Conservation (phyloP, 2,888 invertebrate genomes). For the Bellardia pandia region DNA sequence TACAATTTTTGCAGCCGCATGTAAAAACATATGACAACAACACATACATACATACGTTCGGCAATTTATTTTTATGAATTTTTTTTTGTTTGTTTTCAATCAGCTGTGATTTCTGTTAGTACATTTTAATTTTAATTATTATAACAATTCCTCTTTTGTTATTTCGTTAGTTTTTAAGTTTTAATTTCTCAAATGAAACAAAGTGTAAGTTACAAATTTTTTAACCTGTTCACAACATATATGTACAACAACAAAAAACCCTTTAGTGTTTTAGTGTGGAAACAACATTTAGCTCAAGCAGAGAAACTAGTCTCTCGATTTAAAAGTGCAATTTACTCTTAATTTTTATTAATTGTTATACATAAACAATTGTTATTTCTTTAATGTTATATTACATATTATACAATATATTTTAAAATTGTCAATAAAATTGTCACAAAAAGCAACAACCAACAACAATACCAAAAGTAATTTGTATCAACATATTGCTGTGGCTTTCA, state of each 20-base stretch:
- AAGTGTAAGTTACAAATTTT: constrained; percentile 9
- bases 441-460: constrained; percentile 33
- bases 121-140: constrained; percentile 67
- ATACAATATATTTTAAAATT: constrained; percentile 12
- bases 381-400: constrained; percentile 12
- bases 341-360: background rate
- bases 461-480: constrained; percentile 51
- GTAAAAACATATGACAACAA: constrained; percentile 73
- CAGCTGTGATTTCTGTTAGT: constrained; percentile 65
- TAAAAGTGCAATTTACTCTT: constrained; percentile 49
- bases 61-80: constrained; percentile 36
- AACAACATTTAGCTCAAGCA: constrained; percentile 47
- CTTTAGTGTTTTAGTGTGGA: background rate
- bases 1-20: constrained; percentile 88
- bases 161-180: constrained; percentile 57
- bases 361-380: background rate
- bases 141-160: constrained; percentile 40
- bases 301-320: constrained; percentile 51
- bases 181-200: constrained; percentile 8
- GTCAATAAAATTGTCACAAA: constrained; percentile 60
- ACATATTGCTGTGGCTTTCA: constrained; percentile 70
- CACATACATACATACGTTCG: constrained; percentile 17
- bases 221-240: background rate
- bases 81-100: constrained; percentile 71
- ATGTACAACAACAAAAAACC: background rate